These are phyloP conservation scores for Antheraea mylitta DNA, from an alignment of 1,140 invertebrate genomes.

Conservation along the genomic window DNA sequence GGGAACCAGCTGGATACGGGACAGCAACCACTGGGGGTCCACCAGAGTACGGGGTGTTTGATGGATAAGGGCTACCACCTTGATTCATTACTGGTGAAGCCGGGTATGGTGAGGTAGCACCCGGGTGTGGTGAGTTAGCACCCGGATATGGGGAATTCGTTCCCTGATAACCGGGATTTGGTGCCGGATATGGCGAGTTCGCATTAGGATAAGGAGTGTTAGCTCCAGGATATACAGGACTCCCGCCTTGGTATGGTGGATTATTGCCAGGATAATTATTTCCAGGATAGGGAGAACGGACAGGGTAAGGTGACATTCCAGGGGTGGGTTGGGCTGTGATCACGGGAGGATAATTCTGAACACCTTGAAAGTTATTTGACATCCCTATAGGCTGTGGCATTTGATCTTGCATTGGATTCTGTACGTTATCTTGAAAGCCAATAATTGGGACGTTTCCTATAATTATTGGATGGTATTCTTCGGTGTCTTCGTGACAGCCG, in stretches of 20 bases:
- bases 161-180: slow-evolving; percentile 23
- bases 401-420: slow-evolving; percentile 44
- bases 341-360: slow-evolving; percentile 14
- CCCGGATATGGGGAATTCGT: slow-evolving; percentile 26
- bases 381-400: slow-evolving; percentile 29
- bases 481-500: slow-evolving; percentile 80
- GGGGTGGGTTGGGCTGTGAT: slow-evolving; percentile 35
- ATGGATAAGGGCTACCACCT: slow-evolving; percentile 23
- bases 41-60: slow-evolving; percentile 24
- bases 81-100: slow-evolving; percentile 11
- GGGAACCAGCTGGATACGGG: slow-evolving; percentile 20
- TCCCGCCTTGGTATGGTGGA: neutral
- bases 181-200: slow-evolving; percentile 25
- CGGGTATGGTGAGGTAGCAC: slow-evolving; percentile 22
- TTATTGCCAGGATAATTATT: slow-evolving; percentile 20
- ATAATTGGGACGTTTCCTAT: slow-evolving; percentile 83
- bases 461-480: slow-evolving; percentile 77
- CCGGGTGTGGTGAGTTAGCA: slow-evolving; percentile 22
- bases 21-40: slow-evolving; percentile 4
- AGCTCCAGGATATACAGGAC: slow-evolving; percentile 10
- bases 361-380: slow-evolving; percentile 14
- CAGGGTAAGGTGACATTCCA: slow-evolving; percentile 18
- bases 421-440: slow-evolving; percentile 68
- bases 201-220: slow-evolving; percentile 19
- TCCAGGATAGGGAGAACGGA: slow-evolving; percentile 24